Conservation (phyloP, 2,797 vertebrate species). For the Protonibea diacanthus region DNA sequence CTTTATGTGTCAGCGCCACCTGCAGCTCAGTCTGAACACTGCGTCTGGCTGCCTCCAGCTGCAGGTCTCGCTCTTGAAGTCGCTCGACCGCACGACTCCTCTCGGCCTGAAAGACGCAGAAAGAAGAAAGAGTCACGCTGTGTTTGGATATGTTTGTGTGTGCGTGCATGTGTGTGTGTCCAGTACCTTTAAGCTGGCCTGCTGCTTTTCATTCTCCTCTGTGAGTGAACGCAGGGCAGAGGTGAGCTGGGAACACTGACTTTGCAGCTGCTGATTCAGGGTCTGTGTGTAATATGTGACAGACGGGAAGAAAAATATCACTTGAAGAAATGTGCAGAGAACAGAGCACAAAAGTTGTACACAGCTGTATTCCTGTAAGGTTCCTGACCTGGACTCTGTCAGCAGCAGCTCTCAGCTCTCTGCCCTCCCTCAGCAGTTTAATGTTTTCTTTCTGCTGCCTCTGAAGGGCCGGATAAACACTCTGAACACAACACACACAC, state of each 20-base stretch:
- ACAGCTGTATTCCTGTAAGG: neutral
- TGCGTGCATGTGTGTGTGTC: neutral
- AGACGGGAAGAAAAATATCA: neutral
- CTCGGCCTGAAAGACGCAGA: constrained; percentile 4
- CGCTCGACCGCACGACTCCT: neutral
- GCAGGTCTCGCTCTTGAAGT: neutral
- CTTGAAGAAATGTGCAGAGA: neutral
- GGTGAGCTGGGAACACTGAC: constrained; percentile 69
- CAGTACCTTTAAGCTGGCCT: neutral
- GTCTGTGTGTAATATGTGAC: neutral
- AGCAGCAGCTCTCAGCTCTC: constrained; percentile 19
- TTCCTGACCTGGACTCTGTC: constrained; percentile 25
- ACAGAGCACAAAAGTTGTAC: too few relatives aligned
- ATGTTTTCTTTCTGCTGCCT: constrained; percentile 21
- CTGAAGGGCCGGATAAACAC: neutral
- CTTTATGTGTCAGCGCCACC: constrained; percentile 20
- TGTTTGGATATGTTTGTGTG: neutral
- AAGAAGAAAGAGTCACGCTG: neutral
- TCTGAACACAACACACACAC: neutral
- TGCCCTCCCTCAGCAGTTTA: constrained; percentile 12
- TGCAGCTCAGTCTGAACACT: constrained; percentile 17
- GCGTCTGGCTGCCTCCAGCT: neutral
- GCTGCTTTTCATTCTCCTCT: constrained; percentile 76
- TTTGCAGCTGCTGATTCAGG: constrained; percentile 17
- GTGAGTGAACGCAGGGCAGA: constrained; percentile 66